Evolutionary conservation across 1,140 invertebrate species (phyloP), one percentile per base, ranked within the genome.

Genomic region (Drosophila sucinea): DNA sequence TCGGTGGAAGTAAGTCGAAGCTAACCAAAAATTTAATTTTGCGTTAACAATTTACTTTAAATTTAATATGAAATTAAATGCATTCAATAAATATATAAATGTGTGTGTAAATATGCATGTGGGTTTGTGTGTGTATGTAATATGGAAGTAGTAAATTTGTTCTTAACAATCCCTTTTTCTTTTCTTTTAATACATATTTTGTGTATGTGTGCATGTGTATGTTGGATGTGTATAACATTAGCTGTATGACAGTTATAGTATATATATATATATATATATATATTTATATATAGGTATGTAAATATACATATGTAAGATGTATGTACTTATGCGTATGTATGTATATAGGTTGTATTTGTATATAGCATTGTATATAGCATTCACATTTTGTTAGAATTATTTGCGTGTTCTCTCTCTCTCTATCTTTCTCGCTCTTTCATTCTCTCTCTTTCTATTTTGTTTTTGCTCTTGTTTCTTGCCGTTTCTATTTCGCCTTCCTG

Each of bases 61-160:
- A 74, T 83, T 77, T 81, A 89, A 90, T 68, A 84, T 89, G 84
- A 89, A 89, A 89, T 84, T 89, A 89, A 87, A 87, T 87, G 84
- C 84, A 87, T 83, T 86, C 69, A 86, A 86, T 86, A 86, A 86
- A 86, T 86, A 86, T 75, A 57, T 58, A 27, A 38, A 74, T 74
- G 64, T 81, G 23, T 67, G 17, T 58, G 44, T 56, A 29, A 70
- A 73, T 70, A 41, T 74, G 70, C 47, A 23, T 58, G 41, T 64
- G 51, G 60, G 54, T 57, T 6, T 44, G 40, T 55, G 23, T 35
- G 11, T 77, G 44, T 38, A 65, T 78, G 81, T 78, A 81, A 86
- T 87, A 87, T 86, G 84, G 83, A 86, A 86, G 83, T 87, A 87
- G 83, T 87, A 82, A 86, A 83, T 89, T 87, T 89, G 81, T 87